phyloP scores from a whole-genome alignment of 2,113 vertebrate species.

The Anoura caudifer region DNA sequence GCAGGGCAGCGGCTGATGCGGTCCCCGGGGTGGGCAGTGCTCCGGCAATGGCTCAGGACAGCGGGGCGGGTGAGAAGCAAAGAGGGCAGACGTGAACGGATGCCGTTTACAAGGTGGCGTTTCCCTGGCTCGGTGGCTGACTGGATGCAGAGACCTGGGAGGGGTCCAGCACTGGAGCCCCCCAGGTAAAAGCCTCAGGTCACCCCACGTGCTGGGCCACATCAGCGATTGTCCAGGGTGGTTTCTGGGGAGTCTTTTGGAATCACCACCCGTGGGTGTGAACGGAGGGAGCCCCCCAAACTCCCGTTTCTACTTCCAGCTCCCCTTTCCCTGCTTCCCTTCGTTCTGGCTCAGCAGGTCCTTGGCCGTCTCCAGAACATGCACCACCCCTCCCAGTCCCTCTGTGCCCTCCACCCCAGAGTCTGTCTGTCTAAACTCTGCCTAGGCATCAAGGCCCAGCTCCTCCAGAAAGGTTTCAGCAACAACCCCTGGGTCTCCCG shows the following conservation, averaged over 20 bases:
- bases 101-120: neutral
- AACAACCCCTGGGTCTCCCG: neutral
- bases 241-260: neutral
- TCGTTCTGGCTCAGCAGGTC: neutral
- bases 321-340: neutral
- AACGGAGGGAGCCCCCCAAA: neutral
- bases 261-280: neutral
- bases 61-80: neutral
- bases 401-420: no score
- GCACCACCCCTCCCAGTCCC: neutral
- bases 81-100: neutral
- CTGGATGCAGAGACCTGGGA: neutral
- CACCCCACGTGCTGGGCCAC: fast-evolving
- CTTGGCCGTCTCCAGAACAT: neutral
- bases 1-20: neutral
- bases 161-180: neutral
- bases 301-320: neutral
- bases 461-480: neutral
- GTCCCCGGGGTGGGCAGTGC: no score
- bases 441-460: neutral
- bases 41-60: neutral
- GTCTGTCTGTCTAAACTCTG: neutral
- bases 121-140: neutral
- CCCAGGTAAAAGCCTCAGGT: neutral
- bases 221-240: no score